Evolutionary conservation across 2,797 vertebrate genomes (phyloP).

Genomic region (Characodon lateralis): DNA sequence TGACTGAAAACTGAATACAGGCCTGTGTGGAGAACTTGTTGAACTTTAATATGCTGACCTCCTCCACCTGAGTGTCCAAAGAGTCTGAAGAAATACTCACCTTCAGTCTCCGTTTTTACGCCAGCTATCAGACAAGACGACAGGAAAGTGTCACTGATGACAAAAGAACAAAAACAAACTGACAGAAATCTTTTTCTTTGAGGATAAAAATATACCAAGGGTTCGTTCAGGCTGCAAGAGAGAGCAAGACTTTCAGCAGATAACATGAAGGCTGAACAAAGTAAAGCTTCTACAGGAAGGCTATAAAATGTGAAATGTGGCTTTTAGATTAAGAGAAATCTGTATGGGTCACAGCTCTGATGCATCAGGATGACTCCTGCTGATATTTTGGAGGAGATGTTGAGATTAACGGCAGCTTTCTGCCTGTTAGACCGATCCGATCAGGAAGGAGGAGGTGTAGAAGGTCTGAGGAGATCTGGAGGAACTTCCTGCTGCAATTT

Average conservation of each 20-base stretch:
- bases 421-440: background rate
- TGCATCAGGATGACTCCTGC: background rate
- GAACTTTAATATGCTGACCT: background rate
- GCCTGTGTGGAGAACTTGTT: background rate
- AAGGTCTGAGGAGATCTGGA: conserved; percentile 7
- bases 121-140: background rate
- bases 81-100: too few relatives aligned
- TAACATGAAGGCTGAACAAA: background rate
- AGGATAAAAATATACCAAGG: background rate
- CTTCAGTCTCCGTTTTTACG: too few relatives aligned
- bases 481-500: background rate
- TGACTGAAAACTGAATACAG: background rate
- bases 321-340: too few relatives aligned
- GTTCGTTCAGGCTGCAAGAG: background rate
- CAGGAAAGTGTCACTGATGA: background rate
- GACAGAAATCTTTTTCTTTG: too few relatives aligned
- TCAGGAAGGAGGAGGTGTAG: background rate
- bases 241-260: background rate
- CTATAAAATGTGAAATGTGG: background rate
- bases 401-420: conserved; percentile 8
- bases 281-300: background rate
- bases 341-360: background rate
- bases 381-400: background rate
- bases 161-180: background rate
- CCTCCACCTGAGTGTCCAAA: background rate